Conservation (phyloP, 2,888 invertebrate species). For the Gymnoscelis rufifasciata region DNA sequence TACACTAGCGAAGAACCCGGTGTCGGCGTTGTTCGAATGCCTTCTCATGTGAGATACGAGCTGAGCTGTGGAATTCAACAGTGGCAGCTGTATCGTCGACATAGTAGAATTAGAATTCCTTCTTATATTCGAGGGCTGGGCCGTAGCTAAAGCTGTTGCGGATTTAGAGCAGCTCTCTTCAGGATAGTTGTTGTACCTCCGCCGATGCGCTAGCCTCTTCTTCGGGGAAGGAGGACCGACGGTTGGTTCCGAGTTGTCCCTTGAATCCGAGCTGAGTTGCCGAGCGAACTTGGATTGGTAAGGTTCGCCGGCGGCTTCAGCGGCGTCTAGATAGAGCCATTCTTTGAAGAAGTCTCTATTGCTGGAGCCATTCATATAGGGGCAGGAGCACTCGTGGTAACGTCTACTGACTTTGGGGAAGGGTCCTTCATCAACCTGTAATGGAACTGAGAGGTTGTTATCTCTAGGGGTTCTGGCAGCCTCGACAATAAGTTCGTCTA, state of each 20-base stretch:
- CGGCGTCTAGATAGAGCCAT: constrained; percentile 66
- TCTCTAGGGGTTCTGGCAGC: constrained; percentile 51
- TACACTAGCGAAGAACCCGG: constrained; percentile 77
- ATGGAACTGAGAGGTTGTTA: constrained; percentile 57
- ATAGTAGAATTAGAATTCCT: constrained; percentile 81
- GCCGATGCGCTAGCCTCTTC: constrained; percentile 58
- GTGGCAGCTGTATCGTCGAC: constrained; percentile 80
- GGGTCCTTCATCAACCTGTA: constrained; percentile 66
- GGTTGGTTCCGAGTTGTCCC: constrained; percentile 72
- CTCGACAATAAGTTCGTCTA: constrained; percentile 64
- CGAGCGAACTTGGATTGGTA: constrained; percentile 75
- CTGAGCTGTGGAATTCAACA: constrained; percentile 70
- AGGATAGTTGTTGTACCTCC: constrained; percentile 65
- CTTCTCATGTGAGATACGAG: constrained; percentile 75
- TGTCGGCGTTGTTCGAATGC: constrained; percentile 81
- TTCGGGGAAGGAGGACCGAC: constrained; percentile 71
- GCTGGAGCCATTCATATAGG: constrained; percentile 56
- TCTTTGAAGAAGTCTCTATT: constrained; percentile 70
- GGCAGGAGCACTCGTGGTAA: constrained; percentile 64
- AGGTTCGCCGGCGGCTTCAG: constrained; percentile 64
- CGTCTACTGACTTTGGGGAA: constrained; percentile 68
- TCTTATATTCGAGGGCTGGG: constrained; percentile 74
- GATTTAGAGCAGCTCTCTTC: constrained; percentile 74
- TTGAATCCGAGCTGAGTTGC: constrained; percentile 75
- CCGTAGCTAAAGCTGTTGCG: constrained; percentile 67